These are phyloP conservation scores for Agrochola litura DNA, from an alignment of 2,888 invertebrate genomes.

Conservation along the genomic window DNA sequence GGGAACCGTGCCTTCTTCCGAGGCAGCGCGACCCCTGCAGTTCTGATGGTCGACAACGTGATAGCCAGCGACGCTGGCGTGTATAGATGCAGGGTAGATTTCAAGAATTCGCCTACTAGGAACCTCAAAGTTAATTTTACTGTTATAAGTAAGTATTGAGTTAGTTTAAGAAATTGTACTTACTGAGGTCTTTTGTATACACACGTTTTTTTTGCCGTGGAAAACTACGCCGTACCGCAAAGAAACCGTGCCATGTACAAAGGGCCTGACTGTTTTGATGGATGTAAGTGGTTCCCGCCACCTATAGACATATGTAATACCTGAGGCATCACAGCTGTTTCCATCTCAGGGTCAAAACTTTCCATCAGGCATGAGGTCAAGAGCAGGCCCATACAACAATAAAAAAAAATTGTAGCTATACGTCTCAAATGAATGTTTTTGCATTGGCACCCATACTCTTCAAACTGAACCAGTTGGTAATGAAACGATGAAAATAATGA, in stretches of 20 bases:
- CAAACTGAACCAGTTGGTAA: neutral
- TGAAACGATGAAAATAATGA: neutral
- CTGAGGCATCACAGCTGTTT: neutral
- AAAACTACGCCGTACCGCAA: too few relatives aligned
- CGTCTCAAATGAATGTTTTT: neutral
- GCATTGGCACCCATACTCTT: neutral
- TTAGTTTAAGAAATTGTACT: neutral
- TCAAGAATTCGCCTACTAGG: constrained; percentile 96
- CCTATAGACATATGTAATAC: neutral
- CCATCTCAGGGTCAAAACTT: neutral
- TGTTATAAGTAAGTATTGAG: constrained; percentile 95
- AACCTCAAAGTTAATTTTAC: constrained; percentile 97
- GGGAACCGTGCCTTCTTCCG: constrained; percentile 95
- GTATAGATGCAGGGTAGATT: constrained; percentile 97
- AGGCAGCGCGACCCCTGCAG: constrained; percentile 94
- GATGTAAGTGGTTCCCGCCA: neutral
- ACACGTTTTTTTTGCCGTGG: too few relatives aligned
- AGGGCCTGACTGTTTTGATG: neutral
- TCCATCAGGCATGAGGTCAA: too few relatives aligned
- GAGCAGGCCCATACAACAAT: too few relatives aligned
- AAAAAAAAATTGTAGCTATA: neutral
- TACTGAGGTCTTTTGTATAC: neutral
- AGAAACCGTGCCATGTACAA: too few relatives aligned
- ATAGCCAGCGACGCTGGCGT: constrained; percentile 95
- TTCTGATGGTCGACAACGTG: constrained; percentile 94